phyloP scores from a whole-genome alignment of 2,797 vertebrate genomes.

The Xenentodon cancila region DNA sequence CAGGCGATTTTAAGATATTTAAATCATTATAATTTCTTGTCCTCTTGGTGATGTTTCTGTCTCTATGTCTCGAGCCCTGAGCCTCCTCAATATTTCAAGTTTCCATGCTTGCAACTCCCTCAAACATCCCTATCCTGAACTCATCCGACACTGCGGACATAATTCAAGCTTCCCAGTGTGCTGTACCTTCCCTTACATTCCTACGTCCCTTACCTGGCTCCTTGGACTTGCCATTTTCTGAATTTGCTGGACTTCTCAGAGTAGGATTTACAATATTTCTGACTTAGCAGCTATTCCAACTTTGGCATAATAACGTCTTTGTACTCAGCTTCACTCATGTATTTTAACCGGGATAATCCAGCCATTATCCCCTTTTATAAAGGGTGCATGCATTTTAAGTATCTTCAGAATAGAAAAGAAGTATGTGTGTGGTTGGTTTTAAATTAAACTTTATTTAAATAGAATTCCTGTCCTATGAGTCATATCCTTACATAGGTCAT shows the following conservation, averaged over 20 bases:
- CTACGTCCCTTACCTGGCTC: slow-evolving; percentile 20
- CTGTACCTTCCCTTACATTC: slow-evolving; percentile 11
- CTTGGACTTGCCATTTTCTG: slow-evolving; percentile 6
- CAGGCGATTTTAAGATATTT: slow-evolving; percentile 1
- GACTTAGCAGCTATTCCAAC: neutral
- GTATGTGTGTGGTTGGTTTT: too few relatives aligned
- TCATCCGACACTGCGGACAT: slow-evolving; percentile 3
- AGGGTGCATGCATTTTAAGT: too few relatives aligned
- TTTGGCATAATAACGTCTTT: neutral
- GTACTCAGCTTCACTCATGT: neutral
- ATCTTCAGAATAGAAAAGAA: too few relatives aligned
- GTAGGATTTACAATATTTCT: neutral
- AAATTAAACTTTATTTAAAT: too few relatives aligned
- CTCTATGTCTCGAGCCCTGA: neutral
- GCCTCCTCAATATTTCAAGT: slow-evolving; percentile 14
- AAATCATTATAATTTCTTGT: neutral
- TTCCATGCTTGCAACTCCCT: slow-evolving; percentile 1
- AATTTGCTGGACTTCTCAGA: slow-evolving; percentile 7
- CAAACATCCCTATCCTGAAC: neutral
- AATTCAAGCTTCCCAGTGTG: slow-evolving; percentile 4
- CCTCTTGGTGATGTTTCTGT: neutral
- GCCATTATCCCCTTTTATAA: too few relatives aligned
- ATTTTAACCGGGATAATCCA: neutral
- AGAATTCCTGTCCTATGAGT: too few relatives aligned
- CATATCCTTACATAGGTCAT: too few relatives aligned